Conservation (phyloP, 2,797 vertebrate species). For the Typhlichthys subterraneus region DNA sequence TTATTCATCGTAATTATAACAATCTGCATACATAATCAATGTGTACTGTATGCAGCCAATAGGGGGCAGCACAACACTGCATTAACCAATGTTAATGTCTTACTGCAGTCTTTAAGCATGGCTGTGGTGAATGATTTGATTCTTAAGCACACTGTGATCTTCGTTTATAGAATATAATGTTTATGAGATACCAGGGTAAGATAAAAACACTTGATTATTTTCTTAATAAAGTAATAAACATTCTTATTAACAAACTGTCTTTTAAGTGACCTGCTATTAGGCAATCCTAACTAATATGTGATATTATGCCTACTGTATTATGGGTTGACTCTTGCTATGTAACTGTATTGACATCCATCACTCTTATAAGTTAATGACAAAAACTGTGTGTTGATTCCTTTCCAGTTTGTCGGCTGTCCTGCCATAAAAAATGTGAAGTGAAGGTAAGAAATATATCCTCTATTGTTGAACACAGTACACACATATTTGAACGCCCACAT, state of each 20-base stretch:
- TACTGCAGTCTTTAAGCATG: not conserved
- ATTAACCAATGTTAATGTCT: not conserved
- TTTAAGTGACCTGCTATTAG: too few relatives aligned
- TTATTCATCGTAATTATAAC: not conserved
- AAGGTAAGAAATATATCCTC: slow-evolving; percentile 62
- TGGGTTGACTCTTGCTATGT: too few relatives aligned
- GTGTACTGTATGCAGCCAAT: slow-evolving; percentile 47
- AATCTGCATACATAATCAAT: not conserved
- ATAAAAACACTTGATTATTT: too few relatives aligned
- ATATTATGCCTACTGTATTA: too few relatives aligned
- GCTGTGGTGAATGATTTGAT: not conserved
- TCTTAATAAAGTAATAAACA: too few relatives aligned
- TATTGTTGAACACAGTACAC: not conserved
- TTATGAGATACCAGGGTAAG: too few relatives aligned
- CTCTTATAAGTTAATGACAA: not conserved
- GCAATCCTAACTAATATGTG: too few relatives aligned
- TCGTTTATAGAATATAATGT: too few relatives aligned
- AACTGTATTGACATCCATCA: not conserved
- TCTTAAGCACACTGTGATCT: too few relatives aligned
- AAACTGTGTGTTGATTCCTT: slow-evolving; percentile 14
- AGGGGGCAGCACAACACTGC: slow-evolving; percentile 60
- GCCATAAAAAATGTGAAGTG: slow-evolving; percentile 74
- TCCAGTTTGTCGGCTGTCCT: slow-evolving; percentile 67
- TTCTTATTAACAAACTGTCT: too few relatives aligned
- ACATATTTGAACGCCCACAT: not conserved